These are phyloP conservation scores for Athalia circularis DNA, from an alignment of 2,888 invertebrate species.

Conservation along the genomic window DNA sequence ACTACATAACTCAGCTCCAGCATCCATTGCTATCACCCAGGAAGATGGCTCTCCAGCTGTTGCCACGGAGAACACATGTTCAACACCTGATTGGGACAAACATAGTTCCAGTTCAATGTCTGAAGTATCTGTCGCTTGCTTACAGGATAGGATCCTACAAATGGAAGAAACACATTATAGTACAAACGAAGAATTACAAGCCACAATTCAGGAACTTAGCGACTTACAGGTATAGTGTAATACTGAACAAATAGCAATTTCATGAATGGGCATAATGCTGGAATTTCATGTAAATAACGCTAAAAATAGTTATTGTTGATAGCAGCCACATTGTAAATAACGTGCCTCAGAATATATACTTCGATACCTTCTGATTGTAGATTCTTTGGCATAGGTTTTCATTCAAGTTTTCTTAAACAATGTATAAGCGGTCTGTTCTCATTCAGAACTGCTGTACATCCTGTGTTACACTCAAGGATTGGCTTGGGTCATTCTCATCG, in stretches of 20 bases:
- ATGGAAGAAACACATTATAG: constrained; percentile 93
- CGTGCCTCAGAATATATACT: neutral
- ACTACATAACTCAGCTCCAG: constrained; percentile 87
- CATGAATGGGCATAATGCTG: too few species aligned
- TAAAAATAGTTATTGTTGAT: too few species aligned
- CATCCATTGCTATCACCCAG: constrained; percentile 80
- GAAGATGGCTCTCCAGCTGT: constrained; percentile 58
- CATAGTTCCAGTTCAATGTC: constrained; percentile 91
- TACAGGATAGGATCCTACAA: constrained; percentile 94
- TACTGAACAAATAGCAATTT: neutral
- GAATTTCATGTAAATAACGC: too few species aligned
- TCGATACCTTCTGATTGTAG: neutral
- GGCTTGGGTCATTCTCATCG: neutral
- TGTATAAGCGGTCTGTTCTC: neutral
- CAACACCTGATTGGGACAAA: constrained; percentile 93
- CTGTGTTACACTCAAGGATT: neutral
- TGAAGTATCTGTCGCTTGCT: constrained; percentile 93
- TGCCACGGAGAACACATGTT: constrained; percentile 71
- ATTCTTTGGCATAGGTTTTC: neutral
- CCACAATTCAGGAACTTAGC: constrained; percentile 93
- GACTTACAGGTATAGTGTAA: constrained; percentile 83
- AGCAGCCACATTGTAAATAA: too few species aligned
- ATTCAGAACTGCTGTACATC: neutral
- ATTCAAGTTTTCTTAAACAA: neutral
- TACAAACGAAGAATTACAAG: constrained; percentile 94